These are phyloP conservation scores for Perizoma flavofasciatum DNA, from an alignment of 2,888 invertebrate genomes.

Conservation along the genomic window DNA sequence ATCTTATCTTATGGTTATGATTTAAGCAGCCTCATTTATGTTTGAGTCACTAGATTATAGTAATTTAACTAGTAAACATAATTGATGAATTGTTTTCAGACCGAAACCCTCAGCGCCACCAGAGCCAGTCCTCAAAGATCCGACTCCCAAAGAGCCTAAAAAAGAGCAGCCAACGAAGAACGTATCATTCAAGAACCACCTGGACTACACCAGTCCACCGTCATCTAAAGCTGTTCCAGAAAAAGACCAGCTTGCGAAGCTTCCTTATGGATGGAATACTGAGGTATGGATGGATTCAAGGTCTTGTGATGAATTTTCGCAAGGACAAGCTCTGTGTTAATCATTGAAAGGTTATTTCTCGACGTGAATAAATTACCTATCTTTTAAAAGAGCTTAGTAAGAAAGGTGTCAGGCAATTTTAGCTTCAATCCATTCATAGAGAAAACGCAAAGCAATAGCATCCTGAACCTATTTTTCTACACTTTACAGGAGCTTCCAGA, in stretches of 20 bases:
- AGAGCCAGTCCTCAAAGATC: slow-evolving; percentile 66
- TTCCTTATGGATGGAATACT: slow-evolving; percentile 75
- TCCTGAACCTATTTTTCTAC: neutral
- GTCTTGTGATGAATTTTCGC: too few species aligned
- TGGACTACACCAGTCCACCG: slow-evolving; percentile 77
- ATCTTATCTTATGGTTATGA: too few species aligned
- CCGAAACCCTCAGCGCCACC: slow-evolving; percentile 69
- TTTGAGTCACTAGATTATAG: too few species aligned
- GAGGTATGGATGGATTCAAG: slow-evolving; percentile 45
- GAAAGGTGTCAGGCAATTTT: too few species aligned
- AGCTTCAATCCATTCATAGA: too few species aligned
- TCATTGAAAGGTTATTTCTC: too few species aligned
- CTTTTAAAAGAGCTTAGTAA: too few species aligned
- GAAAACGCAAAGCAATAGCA: too few species aligned
- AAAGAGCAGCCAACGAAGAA: slow-evolving; percentile 79
- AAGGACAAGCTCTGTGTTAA: too few species aligned
- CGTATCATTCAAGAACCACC: slow-evolving; percentile 79
- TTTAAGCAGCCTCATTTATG: too few species aligned
- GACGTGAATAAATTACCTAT: too few species aligned
- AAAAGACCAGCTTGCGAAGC: slow-evolving; percentile 77
- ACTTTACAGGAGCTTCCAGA: slow-evolving; percentile 61
- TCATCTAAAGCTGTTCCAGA: slow-evolving; percentile 74
- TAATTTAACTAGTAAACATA: too few species aligned
- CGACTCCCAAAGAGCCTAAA: slow-evolving; percentile 63
- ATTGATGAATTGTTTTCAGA: slow-evolving; percentile 40